Evolutionary conservation across 2,888 invertebrate genomes (phyloP).

Genomic region (Metallyticus violacea): DNA sequence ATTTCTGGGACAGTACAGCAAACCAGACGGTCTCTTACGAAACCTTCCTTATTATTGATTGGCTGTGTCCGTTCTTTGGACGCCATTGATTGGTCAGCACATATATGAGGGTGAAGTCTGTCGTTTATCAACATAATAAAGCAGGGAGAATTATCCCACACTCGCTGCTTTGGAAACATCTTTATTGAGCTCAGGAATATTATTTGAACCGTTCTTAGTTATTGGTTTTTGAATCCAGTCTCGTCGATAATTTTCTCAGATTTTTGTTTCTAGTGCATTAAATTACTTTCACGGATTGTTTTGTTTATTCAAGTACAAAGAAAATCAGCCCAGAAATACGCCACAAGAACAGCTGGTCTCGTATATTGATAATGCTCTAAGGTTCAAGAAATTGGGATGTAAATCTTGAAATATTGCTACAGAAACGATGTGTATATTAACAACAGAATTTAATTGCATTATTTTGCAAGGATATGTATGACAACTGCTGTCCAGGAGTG

Average conservation of each 20-base stretch:
- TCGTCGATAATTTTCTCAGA: not conserved
- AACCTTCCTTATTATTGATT: conserved; percentile 27
- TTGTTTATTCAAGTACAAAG: too few relatives aligned
- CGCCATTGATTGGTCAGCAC: conserved; percentile 19
- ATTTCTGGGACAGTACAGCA: not conserved
- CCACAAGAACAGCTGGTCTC: too few relatives aligned
- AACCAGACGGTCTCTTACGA: too few relatives aligned
- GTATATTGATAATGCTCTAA: too few relatives aligned
- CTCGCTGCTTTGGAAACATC: not conserved
- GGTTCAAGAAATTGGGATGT: too few relatives aligned
- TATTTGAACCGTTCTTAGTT: not conserved
- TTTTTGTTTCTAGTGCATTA: too few relatives aligned
- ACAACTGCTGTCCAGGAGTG: too few relatives aligned
- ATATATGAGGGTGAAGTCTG: not conserved
- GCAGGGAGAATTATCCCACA: not conserved
- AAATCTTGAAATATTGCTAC: too few relatives aligned
- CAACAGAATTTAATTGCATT: too few relatives aligned
- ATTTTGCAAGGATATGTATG: too few relatives aligned
- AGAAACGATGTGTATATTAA: too few relatives aligned
- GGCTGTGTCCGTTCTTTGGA: conserved; percentile 5
- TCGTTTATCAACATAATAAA: not conserved
- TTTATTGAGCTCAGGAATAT: not conserved
- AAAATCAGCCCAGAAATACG: too few relatives aligned
- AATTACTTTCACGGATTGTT: not conserved
- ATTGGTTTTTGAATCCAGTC: not conserved